A percentile compares a stretch with the other conserved stretches of the same genome.
Evolutionary conservation across 2,797 vertebrate genomes (phyloP).

Genomic region (Toxotes lorentzi): DNA sequence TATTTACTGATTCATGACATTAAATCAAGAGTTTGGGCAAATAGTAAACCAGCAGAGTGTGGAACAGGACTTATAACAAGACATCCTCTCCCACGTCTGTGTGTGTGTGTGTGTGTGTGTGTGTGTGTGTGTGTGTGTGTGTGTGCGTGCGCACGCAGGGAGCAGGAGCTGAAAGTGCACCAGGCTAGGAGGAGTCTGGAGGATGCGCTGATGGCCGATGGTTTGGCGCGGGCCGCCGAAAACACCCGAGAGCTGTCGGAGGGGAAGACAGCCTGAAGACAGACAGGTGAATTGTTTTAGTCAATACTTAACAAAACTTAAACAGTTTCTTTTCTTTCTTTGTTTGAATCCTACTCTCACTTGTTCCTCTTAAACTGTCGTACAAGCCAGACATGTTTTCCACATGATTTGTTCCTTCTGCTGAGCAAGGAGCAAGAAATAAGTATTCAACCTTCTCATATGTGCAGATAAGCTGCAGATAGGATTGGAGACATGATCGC

Average conservation of each 20-base stretch:
- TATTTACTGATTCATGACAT: background rate
- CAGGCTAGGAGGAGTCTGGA: constrained; percentile 90
- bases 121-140: constrained; percentile 6
- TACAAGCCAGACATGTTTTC: background rate
- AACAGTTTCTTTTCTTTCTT: background rate
- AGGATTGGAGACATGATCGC: background rate
- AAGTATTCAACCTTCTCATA: background rate
- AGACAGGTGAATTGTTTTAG: background rate
- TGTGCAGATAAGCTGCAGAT: constrained; percentile 2
- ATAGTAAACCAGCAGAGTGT: background rate
- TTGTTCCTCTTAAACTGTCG: background rate
- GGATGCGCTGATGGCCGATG: constrained; percentile 90
- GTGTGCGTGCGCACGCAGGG: constrained; percentile 73
- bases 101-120: constrained; percentile 12
- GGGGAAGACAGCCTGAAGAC: constrained; percentile 59
- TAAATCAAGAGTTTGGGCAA: background rate
- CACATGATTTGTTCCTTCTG: background rate
- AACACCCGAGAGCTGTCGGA: constrained; percentile 74
- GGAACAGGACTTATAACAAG: background rate
- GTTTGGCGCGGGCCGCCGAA: constrained; percentile 86
- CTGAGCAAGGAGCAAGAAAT: background rate
- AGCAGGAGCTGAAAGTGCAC: constrained; percentile 90
- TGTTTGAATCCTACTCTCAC: background rate
- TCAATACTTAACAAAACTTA: background rate
- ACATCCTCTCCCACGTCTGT: background rate